Conservation (phyloP, 2,888 invertebrate genomes). For the Hipparchia sbordonii region DNA sequence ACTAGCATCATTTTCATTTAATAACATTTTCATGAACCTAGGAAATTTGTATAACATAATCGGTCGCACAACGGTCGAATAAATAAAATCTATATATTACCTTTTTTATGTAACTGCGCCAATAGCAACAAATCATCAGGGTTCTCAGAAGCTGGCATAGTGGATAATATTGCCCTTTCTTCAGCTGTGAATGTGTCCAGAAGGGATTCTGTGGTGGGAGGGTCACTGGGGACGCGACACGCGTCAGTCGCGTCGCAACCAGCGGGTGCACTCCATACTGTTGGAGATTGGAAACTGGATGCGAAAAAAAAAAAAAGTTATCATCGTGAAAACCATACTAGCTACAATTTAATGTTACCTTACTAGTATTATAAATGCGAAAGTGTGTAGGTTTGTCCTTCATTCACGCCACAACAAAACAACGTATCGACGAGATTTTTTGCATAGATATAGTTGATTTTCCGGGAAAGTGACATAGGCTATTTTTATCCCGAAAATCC, state of each 20-base stretch:
- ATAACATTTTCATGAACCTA: too few species aligned
- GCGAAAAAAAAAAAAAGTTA: background rate
- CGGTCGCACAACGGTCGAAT: background rate
- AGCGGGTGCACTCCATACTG: conserved; percentile 66
- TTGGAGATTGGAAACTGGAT: conserved; percentile 75
- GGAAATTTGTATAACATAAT: too few species aligned
- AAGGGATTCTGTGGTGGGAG: conserved; percentile 59
- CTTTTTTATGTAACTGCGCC: conserved; percentile 84
- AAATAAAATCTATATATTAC: conserved; percentile 43
- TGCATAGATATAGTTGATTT: too few species aligned
- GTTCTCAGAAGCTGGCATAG: conserved; percentile 88
- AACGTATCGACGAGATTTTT: too few species aligned
- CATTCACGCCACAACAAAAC: too few species aligned
- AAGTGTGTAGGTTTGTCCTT: too few species aligned
- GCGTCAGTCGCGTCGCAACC: conserved; percentile 66
- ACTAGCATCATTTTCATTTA: too few species aligned
- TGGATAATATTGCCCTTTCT: conserved; percentile 86
- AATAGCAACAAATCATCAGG: conserved; percentile 90
- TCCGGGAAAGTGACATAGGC: too few species aligned
- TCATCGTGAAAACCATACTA: too few species aligned
- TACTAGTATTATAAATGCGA: too few species aligned
- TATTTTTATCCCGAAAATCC: too few species aligned
- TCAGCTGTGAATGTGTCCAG: conserved; percentile 86
- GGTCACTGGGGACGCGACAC: conserved; percentile 53
- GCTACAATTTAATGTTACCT: too few species aligned